Percentiles rank a stretch among this genome's conserved stretches.
These are phyloP conservation scores for Ceuthmochares aereus DNA, from an alignment of 2,113 vertebrate species.

Conservation along the genomic window DNA sequence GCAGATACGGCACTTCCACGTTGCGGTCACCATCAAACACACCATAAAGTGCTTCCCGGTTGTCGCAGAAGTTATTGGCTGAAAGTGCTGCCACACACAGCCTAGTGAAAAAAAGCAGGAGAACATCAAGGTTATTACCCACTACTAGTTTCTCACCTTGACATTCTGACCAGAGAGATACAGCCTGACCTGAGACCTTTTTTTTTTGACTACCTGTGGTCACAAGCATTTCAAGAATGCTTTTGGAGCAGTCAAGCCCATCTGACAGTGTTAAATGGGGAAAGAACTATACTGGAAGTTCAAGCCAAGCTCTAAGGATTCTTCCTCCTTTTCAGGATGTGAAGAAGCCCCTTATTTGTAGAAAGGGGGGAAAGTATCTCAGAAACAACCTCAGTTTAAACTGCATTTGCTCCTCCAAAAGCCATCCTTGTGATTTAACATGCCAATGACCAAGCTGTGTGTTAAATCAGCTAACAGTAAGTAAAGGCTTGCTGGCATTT, in stretches of 20 bases:
- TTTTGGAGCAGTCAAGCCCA: not conserved
- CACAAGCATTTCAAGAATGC: not conserved
- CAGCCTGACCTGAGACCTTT: not conserved
- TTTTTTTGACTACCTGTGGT: not conserved
- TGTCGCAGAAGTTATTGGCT: conserved; percentile 93
- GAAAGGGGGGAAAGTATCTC: not conserved
- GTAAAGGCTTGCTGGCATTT: conserved; percentile 19
- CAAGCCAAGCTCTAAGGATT: not conserved
- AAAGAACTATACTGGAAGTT: not conserved
- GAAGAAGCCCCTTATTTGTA: not conserved
- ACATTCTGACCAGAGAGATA: not conserved
- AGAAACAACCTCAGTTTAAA: not conserved
- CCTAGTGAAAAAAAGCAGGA: conserved; percentile 64
- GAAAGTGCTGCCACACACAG: conserved; percentile 95
- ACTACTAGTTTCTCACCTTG: not conserved
- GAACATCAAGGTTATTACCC: not conserved
- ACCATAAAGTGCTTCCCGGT: conserved; percentile 93
- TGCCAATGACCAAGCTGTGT: not conserved
- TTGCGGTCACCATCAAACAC: conserved; percentile 97
- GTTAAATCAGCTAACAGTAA: not conserved
- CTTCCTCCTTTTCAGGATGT: not conserved
- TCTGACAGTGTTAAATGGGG: not conserved
- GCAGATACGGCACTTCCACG: conserved; percentile 92
- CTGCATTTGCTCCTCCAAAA: not conserved
- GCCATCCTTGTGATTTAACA: not conserved